These are phyloP conservation scores for Chlorodrepanis virens DNA, from an alignment of 2,113 vertebrate species.

Conservation along the genomic window DNA sequence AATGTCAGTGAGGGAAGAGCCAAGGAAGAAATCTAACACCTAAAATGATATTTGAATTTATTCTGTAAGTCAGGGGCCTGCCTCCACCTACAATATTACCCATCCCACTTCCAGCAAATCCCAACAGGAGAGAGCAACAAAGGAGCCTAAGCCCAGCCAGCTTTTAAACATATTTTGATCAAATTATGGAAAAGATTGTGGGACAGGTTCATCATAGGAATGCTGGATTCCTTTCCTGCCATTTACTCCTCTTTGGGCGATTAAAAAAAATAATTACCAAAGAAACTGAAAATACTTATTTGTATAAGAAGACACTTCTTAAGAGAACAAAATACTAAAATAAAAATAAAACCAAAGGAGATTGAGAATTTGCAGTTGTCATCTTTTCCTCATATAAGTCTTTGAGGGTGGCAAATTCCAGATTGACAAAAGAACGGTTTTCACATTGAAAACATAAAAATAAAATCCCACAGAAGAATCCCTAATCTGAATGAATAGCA, in stretches of 20 bases:
- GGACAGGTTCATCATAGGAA: background rate
- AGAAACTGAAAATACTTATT: background rate
- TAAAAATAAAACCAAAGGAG: background rate
- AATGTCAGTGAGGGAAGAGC: background rate
- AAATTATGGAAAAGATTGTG: background rate
- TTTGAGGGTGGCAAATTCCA: background rate
- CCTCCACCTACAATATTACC: background rate
- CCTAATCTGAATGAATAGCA: background rate
- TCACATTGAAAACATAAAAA: background rate
- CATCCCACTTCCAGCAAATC: background rate
- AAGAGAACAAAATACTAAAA: background rate
- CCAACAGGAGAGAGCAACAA: background rate
- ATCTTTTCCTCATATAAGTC: fast-evolving
- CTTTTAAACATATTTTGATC: background rate
- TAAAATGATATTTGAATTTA: background rate
- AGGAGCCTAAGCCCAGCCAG: background rate
- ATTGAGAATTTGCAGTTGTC: background rate
- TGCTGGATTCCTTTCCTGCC: background rate
- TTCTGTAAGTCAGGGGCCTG: background rate
- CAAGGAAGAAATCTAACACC: background rate
- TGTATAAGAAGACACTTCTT: background rate
- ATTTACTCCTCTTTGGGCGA: background rate
- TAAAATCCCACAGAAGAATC: background rate
- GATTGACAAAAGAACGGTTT: background rate
- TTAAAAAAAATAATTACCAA: background rate